These are phyloP conservation scores for Atherinomorus stipes DNA, from an alignment of 2,113 vertebrate species.

Conservation along the genomic window DNA sequence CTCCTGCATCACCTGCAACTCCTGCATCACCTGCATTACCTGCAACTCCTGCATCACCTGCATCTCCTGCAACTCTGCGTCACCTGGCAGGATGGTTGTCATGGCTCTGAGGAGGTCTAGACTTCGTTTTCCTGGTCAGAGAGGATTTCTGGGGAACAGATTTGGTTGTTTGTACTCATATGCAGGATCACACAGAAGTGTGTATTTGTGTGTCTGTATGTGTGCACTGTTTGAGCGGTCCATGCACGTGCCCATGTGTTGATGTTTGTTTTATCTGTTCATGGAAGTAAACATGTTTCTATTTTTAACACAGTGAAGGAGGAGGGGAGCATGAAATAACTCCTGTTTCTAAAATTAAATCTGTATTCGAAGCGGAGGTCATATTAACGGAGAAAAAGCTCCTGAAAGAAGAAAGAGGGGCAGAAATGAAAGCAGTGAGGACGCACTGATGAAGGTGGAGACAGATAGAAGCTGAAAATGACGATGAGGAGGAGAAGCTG, in stretches of 20 bases:
- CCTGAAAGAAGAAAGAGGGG: too few relatives aligned
- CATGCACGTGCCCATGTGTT: slow-evolving; percentile 35
- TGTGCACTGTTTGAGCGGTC: slow-evolving; percentile 5
- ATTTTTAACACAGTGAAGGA: slow-evolving; percentile 61
- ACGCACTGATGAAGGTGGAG: too few relatives aligned
- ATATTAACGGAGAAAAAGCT: slow-evolving; percentile 16
- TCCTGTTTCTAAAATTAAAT: slow-evolving; percentile 11
- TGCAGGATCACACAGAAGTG: slow-evolving; percentile 8
- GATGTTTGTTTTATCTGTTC: slow-evolving; percentile 64
- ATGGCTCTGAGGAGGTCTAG: too few relatives aligned
- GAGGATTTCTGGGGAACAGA: slow-evolving; percentile 4
- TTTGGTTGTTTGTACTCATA: neutral
- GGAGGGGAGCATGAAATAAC: slow-evolving; percentile 5
- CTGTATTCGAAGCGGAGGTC: slow-evolving; percentile 9
- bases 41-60: too few relatives aligned
- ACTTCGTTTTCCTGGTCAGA: too few relatives aligned
- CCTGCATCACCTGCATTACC: too few relatives aligned
- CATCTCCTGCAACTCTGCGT: too few relatives aligned
- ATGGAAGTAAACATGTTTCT: slow-evolving; percentile 69
- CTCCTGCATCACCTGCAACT: too few relatives aligned
- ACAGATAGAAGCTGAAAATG: too few relatives aligned
- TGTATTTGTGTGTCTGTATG: slow-evolving; percentile 38
- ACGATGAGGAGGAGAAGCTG: neutral
- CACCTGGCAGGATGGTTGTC: too few relatives aligned
- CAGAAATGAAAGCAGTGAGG: neutral